Evolutionary conservation across 1,140 invertebrate genomes (phyloP).

Genomic region (Brachionus plicatilis): DNA sequence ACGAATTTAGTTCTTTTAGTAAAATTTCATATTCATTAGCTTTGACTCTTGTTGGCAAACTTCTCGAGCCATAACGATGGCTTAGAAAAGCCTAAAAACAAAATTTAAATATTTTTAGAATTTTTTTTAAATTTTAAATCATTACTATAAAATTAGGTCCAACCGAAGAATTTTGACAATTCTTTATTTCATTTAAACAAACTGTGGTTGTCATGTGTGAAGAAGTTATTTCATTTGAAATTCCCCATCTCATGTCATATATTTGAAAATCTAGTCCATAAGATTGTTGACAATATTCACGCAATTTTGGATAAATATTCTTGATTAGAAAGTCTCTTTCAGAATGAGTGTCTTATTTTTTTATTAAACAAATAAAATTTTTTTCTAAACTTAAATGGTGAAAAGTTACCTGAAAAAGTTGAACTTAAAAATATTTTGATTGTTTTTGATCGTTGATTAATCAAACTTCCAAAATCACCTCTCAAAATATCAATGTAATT

Average conservation of each 20-base stretch:
- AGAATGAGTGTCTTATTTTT: background rate
- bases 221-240: constrained; percentile 41
- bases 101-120: background rate
- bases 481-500: background rate
- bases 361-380: background rate
- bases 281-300: constrained; percentile 47
- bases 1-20: background rate
- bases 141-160: constrained; percentile 40
- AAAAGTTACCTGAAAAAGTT: constrained; percentile 17
- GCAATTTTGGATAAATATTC: constrained; percentile 47
- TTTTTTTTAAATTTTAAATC: background rate
- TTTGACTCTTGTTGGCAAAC: constrained; percentile 49
- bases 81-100: constrained; percentile 20
- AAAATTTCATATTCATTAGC: background rate
- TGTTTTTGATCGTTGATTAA: background rate
- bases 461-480: background rate
- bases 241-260: constrained; percentile 43
- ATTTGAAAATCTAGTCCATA: constrained; percentile 52
- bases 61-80: constrained; percentile 60
- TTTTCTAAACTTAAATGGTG: no score
- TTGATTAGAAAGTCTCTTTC: constrained; percentile 45
- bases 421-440: constrained; percentile 34
- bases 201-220: constrained; percentile 13
- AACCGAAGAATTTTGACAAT: constrained; percentile 34
- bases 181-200: constrained; percentile 41